These are phyloP conservation scores for Drymonia ruficornis DNA, from an alignment of 2,888 invertebrate species.

Conservation along the genomic window DNA sequence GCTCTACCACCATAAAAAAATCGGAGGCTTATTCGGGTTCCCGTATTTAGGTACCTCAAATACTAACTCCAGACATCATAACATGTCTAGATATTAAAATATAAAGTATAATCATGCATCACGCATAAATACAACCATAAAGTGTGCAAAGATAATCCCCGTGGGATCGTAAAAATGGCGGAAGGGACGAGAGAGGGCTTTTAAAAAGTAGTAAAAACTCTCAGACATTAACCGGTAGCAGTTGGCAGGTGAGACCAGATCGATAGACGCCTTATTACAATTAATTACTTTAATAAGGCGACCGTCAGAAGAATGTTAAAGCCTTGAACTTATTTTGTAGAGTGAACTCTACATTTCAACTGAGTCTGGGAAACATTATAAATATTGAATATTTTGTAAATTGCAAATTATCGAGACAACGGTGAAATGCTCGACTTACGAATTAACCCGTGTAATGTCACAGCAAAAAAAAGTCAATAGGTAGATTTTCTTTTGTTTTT, in stretches of 20 bases:
- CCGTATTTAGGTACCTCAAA: too few relatives aligned
- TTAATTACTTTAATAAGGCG: constrained; percentile 26
- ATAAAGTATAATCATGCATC: constrained; percentile 36
- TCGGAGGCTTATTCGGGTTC: too few relatives aligned
- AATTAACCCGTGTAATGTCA: too few relatives aligned
- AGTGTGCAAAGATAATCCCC: constrained; percentile 50
- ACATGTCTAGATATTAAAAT: neutral
- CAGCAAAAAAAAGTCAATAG: too few relatives aligned
- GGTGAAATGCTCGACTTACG: too few relatives aligned
- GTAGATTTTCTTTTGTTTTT: too few relatives aligned
- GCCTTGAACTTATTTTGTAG: neutral
- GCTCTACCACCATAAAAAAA: too few relatives aligned
- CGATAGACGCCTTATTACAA: constrained; percentile 58
- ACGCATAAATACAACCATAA: constrained; percentile 47
- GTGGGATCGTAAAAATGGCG: constrained; percentile 53
- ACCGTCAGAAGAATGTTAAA: neutral
- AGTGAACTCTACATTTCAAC: too few relatives aligned
- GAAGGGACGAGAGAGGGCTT: constrained; percentile 46
- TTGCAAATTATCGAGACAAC: too few relatives aligned
- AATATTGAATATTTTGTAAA: too few relatives aligned
- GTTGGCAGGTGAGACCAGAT: constrained; percentile 68
- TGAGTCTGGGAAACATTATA: too few relatives aligned
- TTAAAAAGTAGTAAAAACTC: constrained; percentile 79
- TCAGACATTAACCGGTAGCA: constrained; percentile 65
- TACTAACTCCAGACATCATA: neutral